Percentiles rank a stretch among this genome's conserved stretches.
Conservation (phyloP, 1,140 invertebrate genomes). For the Cardiocondyla obscurior region DNA sequence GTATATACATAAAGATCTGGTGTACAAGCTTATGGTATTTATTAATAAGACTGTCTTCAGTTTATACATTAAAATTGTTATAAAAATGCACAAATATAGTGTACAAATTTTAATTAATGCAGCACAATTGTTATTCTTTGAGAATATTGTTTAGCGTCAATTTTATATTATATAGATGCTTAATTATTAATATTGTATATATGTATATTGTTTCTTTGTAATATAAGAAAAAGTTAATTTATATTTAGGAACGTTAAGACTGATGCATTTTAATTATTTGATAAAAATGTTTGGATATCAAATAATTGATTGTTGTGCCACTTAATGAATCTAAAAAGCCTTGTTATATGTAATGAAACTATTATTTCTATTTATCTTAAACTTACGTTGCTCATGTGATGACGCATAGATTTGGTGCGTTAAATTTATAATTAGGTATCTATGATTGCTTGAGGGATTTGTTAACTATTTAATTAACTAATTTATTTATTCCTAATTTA, state of each 20-base stretch:
- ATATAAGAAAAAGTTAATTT: not conserved
- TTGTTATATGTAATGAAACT: not conserved
- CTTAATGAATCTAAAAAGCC: no score
- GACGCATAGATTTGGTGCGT: not conserved
- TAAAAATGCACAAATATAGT: not conserved
- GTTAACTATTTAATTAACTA: not conserved
- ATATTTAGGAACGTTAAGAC: constrained; percentile 3
- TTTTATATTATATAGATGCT: not conserved
- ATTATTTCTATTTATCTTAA: not conserved
- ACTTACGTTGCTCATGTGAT: not conserved
- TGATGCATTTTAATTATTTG: not conserved
- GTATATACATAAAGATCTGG: constrained; percentile 57
- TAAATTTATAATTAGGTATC: not conserved
- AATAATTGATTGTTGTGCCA: constrained; percentile 4
- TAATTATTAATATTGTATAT: no score
- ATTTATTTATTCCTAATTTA: not conserved
- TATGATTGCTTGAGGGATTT: not conserved
- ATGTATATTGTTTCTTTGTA: not conserved
- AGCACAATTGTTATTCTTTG: not conserved
- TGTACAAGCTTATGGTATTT: constrained; percentile 42
- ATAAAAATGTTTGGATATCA: not conserved
- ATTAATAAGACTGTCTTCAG: not conserved
- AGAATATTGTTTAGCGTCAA: not conserved
- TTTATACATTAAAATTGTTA: constrained; percentile 3
- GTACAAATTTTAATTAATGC: not conserved